Evolutionary conservation across 1,140 invertebrate species (phyloP), one percentile per base, ranked within the genome.

Genomic region (Apis florea): DNA sequence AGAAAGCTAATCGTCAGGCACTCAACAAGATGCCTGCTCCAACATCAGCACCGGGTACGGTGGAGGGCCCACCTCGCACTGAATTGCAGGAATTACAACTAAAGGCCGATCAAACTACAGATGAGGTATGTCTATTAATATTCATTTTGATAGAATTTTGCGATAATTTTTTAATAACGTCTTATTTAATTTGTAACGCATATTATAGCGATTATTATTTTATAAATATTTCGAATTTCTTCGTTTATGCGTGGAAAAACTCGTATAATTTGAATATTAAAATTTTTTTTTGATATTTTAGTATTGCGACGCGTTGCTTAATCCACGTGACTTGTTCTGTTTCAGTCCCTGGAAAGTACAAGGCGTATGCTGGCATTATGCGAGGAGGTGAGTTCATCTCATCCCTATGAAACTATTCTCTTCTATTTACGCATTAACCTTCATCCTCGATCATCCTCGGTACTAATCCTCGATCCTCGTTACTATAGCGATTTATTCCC

Each of bases 281-380:
- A 40, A 13, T 5, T n/a, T 24, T 58, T 10, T 59, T n/a, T 59
- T 59, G 12, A 0, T 24, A 61, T 17, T 49, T 24, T 26, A 15
- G 15, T 4, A 24, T 26, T 13, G n/a, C 6, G 1, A 31, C 40
- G 26, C 12, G n/a, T 72, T 24, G 70, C 12, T 31, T 40, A 77
- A 85, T 21, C 24, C 53, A 53, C 26, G 21, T 68, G 53, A 80
- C 59, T 75, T 77, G 19, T 82, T 81, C 83, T 90, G 90, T 97
- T 98, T 93, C 95, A 99, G 98, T 99, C 98, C 31, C 93, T 99
- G 95, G 98, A 99, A 94, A 98, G 97, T 90, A 99, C 98, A 47
- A 95, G 98, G 90, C 97, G 98, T 91, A 99, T 99, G 98, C 95
- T 99, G 94, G 94, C 96, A 82, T 95, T 99, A 93, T 99, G 98